These are phyloP conservation scores for Sussaba pulchella DNA, from an alignment of 2,888 invertebrate species.

Conservation along the genomic window DNA sequence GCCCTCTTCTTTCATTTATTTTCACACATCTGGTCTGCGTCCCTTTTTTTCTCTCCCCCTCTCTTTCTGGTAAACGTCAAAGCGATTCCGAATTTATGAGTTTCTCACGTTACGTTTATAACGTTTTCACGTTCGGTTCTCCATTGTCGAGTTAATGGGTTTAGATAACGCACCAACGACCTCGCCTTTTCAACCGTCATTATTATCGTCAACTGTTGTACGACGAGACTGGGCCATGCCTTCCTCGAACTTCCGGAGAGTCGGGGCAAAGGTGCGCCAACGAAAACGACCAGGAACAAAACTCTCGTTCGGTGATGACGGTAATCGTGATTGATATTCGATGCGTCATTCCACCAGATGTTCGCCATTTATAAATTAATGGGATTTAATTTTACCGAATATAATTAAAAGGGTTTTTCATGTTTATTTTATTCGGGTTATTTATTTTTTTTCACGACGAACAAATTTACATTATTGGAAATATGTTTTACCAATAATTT, in stretches of 20 bases:
- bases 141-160: conserved; percentile 62
- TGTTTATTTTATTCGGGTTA: too few relatives aligned
- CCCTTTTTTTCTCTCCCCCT: not conserved
- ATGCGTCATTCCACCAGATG: conserved; percentile 43
- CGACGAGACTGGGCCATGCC: conserved; percentile 16
- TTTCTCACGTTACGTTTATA: conserved; percentile 49
- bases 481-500: too few relatives aligned
- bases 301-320: not conserved
- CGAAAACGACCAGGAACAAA: conserved; percentile 27
- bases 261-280: conserved; percentile 44
- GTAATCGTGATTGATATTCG: conserved; percentile 45
- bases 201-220: conserved; percentile 27
- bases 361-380: conserved; percentile 16
- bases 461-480: too few relatives aligned
- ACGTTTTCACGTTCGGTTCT: conserved; percentile 52
- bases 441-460: too few relatives aligned
- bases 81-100: conserved; percentile 42
- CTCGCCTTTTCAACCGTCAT: conserved; percentile 42
- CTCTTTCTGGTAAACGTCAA: conserved; percentile 8
- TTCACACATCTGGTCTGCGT: not conserved
- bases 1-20: conserved; percentile 3
- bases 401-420: too few relatives aligned
- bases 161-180: conserved; percentile 53
- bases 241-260: conserved; percentile 57
- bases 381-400: not conserved